A percentile compares a stretch with the other conserved stretches of the same genome.
These are phyloP conservation scores for Nesoenas mayeri DNA, from an alignment of 2,113 vertebrate genomes.

Conservation along the genomic window DNA sequence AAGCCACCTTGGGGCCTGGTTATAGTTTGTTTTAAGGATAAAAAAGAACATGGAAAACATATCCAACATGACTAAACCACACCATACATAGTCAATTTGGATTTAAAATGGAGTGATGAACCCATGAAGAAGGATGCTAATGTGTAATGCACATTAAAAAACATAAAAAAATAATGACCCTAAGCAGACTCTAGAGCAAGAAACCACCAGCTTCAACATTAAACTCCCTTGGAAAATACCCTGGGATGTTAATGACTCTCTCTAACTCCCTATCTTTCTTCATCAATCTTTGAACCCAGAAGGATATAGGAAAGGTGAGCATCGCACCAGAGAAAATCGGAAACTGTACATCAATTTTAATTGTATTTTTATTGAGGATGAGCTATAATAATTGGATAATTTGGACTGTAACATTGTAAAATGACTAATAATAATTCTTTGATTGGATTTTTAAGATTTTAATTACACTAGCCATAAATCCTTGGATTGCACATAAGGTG, in stretches of 20 bases:
- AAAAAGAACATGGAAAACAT: background rate
- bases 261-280: background rate
- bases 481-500: background rate
- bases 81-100: background rate
- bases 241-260: rapidly evolving
- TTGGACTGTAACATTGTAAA: background rate
- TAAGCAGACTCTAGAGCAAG: background rate
- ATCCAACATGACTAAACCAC: background rate
- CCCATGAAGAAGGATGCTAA: background rate
- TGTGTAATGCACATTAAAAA: background rate
- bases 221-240: background rate
- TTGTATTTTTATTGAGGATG: background rate
- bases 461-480: background rate
- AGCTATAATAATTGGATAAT: background rate
- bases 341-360: background rate
- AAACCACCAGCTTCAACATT: background rate
- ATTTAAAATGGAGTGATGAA: background rate
- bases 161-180: background rate
- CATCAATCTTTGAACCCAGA: background rate
- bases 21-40: background rate
- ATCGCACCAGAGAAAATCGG: background rate
- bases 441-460: background rate
- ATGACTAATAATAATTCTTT: background rate
- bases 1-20: background rate
- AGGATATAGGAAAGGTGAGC: background rate